Conservation (phyloP, 2,797 vertebrate genomes). For the Simalia tracyae region DNA sequence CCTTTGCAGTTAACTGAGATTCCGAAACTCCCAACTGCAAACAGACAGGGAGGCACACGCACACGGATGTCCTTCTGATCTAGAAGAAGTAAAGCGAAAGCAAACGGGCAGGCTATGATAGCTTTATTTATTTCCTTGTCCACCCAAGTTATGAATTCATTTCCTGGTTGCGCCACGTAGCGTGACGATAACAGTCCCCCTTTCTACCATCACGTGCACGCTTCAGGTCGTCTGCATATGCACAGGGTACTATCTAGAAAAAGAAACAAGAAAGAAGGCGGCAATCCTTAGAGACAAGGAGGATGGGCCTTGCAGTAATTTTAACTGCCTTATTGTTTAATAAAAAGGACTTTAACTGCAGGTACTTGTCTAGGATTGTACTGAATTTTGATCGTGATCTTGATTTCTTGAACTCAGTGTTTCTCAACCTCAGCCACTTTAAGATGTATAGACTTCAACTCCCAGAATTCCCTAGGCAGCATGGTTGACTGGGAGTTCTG, state of each 20-base stretch:
- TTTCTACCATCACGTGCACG: not conserved
- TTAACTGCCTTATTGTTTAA: not conserved
- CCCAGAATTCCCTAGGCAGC: not conserved
- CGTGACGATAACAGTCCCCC: not conserved
- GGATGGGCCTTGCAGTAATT: not conserved
- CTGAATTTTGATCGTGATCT: not conserved
- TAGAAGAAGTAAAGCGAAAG: not conserved
- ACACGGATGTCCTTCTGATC: not conserved
- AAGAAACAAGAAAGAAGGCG: not conserved
- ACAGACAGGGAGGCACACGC: not conserved
- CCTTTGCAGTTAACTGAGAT: not conserved
- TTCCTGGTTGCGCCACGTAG: not conserved
- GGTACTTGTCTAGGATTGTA: not conserved
- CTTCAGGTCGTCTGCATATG: too few relatives aligned
- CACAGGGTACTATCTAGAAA: not conserved
- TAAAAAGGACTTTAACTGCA: not conserved
- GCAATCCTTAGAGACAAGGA: not conserved
- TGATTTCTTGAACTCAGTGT: not conserved
- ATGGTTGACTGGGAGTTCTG: not conserved
- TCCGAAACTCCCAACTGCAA: not conserved
- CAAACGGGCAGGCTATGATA: too few relatives aligned
- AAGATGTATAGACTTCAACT: not conserved
- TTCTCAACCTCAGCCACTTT: not conserved
- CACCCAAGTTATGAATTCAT: not conserved
- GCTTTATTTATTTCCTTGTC: too few relatives aligned